phyloP scores from a whole-genome alignment of 1,140 invertebrate genomes.

The Penaeus vannamei region DNA sequence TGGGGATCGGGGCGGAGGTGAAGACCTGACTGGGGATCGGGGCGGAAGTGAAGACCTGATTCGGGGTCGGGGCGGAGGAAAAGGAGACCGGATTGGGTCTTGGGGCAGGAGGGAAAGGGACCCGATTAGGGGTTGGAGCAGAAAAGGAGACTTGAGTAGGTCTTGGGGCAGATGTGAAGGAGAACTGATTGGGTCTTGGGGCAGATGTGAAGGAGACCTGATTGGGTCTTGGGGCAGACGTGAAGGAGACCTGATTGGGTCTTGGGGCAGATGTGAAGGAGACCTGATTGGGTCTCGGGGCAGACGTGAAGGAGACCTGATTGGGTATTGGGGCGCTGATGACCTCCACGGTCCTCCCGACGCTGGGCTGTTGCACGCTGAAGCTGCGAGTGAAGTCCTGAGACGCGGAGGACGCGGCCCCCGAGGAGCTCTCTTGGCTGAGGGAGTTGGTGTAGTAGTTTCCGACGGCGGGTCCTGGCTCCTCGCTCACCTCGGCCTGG shows the following conservation, averaged over 20 bases:
- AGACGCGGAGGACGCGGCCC: not conserved
- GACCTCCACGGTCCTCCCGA: not conserved
- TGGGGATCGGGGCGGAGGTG: not conserved
- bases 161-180: not conserved
- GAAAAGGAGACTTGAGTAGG: not conserved
- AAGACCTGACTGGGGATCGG: not conserved
- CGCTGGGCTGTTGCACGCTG: not conserved
- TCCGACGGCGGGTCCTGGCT: not conserved
- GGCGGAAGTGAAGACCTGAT: not conserved
- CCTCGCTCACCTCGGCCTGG: conserved; percentile 6
- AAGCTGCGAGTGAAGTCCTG: not conserved
- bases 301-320: not conserved
- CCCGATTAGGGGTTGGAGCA: not conserved
- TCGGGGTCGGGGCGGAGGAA: too few relatives aligned
- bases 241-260: too few relatives aligned
- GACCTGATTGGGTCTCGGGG: not conserved
- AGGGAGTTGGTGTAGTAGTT: not conserved
- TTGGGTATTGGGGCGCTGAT: not conserved
- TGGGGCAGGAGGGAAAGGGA: too few relatives aligned
- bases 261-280: too few relatives aligned
- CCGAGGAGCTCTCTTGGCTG: not conserved
- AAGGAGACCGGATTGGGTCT: too few relatives aligned
- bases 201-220: too few relatives aligned
- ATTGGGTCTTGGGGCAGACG: too few relatives aligned
- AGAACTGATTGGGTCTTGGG: too few relatives aligned